These are phyloP conservation scores for Acromyrmex heyeri DNA, from an alignment of 1,140 invertebrate genomes.

Conservation along the genomic window DNA sequence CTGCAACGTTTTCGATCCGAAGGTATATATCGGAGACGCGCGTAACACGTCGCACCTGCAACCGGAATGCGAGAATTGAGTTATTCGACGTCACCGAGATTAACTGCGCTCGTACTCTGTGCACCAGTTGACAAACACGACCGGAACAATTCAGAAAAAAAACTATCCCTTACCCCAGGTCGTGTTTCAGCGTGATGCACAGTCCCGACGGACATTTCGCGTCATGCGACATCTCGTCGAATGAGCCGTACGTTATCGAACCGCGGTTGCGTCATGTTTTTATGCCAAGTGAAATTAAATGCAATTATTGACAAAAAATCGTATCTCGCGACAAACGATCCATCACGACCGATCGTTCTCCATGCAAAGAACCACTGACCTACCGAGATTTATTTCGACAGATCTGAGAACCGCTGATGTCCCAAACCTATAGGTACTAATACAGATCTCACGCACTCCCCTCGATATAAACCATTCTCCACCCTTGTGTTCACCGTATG, in stretches of 20 bases:
- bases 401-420: conserved; percentile 81
- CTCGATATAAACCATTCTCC: conserved; percentile 84
- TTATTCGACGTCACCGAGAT: conserved; percentile 75
- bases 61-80: conserved; percentile 65
- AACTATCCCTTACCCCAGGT: conserved; percentile 69
- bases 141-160: conserved; percentile 69
- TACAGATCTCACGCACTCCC: conserved; percentile 86
- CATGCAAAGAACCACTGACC: conserved; percentile 24
- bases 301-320: neutral
- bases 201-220: conserved; percentile 66
- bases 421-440: conserved; percentile 83
- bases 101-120: conserved; percentile 70
- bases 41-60: conserved; percentile 49
- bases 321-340: neutral
- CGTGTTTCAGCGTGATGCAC: conserved; percentile 72
- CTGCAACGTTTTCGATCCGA: conserved; percentile 49
- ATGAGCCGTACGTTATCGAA: conserved; percentile 12
- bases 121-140: conserved; percentile 71
- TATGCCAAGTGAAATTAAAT: neutral
- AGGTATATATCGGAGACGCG: conserved; percentile 59
- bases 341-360: neutral
- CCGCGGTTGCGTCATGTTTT: conserved; percentile 6
- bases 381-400: neutral
- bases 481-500: conserved; percentile 80
- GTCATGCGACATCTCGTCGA: conserved; percentile 70